A percentile compares a stretch with the other conserved stretches of the same genome.
phyloP scores from a whole-genome alignment of 1,140 invertebrate genomes.

The Anoplophora glabripennis region DNA sequence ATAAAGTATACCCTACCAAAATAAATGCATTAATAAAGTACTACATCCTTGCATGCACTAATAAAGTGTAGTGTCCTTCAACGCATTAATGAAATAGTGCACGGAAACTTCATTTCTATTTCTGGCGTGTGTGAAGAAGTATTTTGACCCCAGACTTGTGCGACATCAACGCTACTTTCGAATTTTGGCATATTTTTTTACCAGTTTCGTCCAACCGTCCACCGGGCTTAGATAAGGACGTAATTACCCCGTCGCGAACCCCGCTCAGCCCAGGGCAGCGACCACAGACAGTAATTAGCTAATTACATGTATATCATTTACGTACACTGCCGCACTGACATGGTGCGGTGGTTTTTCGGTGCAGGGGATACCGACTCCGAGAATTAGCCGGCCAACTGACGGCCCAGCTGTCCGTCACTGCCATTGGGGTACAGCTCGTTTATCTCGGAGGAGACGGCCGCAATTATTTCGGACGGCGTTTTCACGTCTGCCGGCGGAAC shows the following conservation, averaged over 20 bases:
- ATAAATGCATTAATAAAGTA: no score
- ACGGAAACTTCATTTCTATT: no score
- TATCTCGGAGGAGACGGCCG: conserved; percentile 23
- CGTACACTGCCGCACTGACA: conserved; percentile 20
- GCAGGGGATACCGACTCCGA: conserved; percentile 11
- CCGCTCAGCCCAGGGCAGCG: conserved; percentile 9
- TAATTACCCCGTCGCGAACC: conserved; percentile 10
- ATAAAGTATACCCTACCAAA: no score
- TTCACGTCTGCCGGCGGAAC: background rate
- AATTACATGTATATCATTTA: conserved; percentile 31
- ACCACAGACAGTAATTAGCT: conserved; percentile 25
- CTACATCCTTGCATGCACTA: no score
- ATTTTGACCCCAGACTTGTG: background rate
- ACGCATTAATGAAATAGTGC: no score
- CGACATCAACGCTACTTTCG: background rate
- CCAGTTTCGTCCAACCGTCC: no score
- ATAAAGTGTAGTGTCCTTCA: no score
- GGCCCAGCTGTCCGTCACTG: conserved; percentile 22
- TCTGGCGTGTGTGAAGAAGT: conserved; percentile 18
- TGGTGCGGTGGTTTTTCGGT: conserved; percentile 18
- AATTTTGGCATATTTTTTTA: no score
- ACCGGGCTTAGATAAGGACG: conserved; percentile 8
- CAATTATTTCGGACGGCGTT: conserved; percentile 24
- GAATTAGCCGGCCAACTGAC: conserved; percentile 22
- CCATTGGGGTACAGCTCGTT: conserved; percentile 21